Evolutionary conservation across 2,888 invertebrate genomes (phyloP).

Genomic region (Tuta absoluta): DNA sequence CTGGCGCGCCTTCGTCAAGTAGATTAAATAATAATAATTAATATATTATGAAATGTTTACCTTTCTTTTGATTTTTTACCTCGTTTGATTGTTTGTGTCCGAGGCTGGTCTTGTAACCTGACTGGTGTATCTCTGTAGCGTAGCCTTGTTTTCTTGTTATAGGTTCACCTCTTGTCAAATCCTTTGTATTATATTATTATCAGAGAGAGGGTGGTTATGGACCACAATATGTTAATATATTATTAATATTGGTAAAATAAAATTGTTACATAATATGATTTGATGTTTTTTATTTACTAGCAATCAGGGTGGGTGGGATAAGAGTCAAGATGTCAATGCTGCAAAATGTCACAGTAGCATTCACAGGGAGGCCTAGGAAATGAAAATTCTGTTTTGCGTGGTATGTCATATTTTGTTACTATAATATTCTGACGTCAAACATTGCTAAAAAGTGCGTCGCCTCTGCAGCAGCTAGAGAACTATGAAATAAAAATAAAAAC

Average conservation of each 20-base stretch:
- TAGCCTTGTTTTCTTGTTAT: constrained; percentile 77
- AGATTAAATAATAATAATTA: constrained; percentile 24
- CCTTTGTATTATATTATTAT: constrained; percentile 80
- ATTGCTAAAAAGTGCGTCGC: too few relatives aligned
- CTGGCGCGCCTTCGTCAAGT: constrained; percentile 5
- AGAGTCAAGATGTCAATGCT: too few relatives aligned
- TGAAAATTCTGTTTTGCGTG: too few relatives aligned
- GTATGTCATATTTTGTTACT: too few relatives aligned
- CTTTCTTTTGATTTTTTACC: constrained; percentile 57
- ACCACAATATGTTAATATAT: constrained; percentile 81
- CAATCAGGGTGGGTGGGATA: too few relatives aligned
- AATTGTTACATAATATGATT: constrained; percentile 80
- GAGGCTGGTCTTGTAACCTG: constrained; percentile 58
- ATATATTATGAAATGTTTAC: constrained; percentile 24
- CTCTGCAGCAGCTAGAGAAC: too few relatives aligned
- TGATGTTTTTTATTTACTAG: constrained; percentile 45
- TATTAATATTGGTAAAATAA: constrained; percentile 81
- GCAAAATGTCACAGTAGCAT: too few relatives aligned
- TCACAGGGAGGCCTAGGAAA: too few relatives aligned
- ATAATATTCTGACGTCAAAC: too few relatives aligned
- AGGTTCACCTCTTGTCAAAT: constrained; percentile 77
- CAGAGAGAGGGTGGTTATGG: constrained; percentile 76
- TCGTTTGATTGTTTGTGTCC: constrained; percentile 63
- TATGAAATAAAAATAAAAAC: constrained; percentile 29
- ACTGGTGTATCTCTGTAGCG: constrained; percentile 50